Percentiles rank a stretch among this genome's conserved stretches.
Conservation (phyloP, 2,113 vertebrate genomes). For the Picathartes gymnocephalus region DNA sequence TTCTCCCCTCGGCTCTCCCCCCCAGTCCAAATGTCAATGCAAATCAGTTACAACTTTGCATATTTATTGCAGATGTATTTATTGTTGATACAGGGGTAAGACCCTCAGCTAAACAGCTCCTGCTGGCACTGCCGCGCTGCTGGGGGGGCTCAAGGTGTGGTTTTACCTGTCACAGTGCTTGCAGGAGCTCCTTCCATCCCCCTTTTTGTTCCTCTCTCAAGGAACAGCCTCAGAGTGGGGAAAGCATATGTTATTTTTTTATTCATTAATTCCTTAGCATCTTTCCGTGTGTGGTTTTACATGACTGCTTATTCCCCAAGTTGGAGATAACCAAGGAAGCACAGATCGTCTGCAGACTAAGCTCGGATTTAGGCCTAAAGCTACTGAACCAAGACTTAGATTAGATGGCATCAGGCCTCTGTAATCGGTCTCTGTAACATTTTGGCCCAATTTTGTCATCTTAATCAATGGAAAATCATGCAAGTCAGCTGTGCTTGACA, state of each 20-base stretch:
- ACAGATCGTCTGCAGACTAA: slow-evolving; percentile 36
- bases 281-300: neutral
- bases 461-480: slow-evolving; percentile 60
- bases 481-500: slow-evolving; percentile 37
- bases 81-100: slow-evolving; percentile 68
- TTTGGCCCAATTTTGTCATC: slow-evolving; percentile 50
- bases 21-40: slow-evolving; percentile 71
- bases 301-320: slow-evolving; percentile 16
- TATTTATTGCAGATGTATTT: slow-evolving; percentile 74
- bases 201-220: neutral
- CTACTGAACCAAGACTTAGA: slow-evolving; percentile 33
- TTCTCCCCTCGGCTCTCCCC: slow-evolving; percentile 9
- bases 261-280: slow-evolving; percentile 26
- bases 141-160: neutral
- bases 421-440: slow-evolving; percentile 12
- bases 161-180: neutral
- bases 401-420: slow-evolving; percentile 50
- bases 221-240: neutral
- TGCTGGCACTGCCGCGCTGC: accelerated
- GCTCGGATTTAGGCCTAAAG: slow-evolving; percentile 47
- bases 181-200: neutral
- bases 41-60: slow-evolving; percentile 73
- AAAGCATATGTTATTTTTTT: neutral
- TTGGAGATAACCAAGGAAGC: slow-evolving; percentile 34
- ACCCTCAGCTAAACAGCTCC: slow-evolving; percentile 47